Conservation (phyloP, 2,888 invertebrate species). For the Anodontia alba region DNA sequence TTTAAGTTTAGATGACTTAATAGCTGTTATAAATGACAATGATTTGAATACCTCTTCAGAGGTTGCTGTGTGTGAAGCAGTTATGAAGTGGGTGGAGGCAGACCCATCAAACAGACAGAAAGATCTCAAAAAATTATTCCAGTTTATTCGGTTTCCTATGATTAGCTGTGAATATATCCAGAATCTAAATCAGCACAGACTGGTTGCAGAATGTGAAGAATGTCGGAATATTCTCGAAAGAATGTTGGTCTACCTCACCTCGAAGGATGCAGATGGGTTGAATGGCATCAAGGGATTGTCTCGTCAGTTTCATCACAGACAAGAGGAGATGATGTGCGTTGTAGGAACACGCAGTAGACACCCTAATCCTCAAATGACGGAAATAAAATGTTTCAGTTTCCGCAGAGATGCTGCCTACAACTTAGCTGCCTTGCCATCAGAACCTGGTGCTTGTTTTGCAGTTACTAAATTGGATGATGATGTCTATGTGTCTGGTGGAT, state of each 20-base stretch:
- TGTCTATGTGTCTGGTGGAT: conserved; percentile 67
- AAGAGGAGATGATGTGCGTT: conserved; percentile 62
- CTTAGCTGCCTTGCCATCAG: conserved; percentile 58
- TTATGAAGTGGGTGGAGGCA: conserved; percentile 89
- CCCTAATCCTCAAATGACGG: conserved; percentile 64
- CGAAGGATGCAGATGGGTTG: neutral
- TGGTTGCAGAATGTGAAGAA: conserved; percentile 30
- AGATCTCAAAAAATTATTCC: conserved; percentile 45
- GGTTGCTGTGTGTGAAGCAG: conserved; percentile 90
- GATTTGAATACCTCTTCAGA: conserved; percentile 95
- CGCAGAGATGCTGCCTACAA: conserved; percentile 62
- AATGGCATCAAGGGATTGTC: neutral
- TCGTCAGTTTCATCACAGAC: conserved; percentile 41
- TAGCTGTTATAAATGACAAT: conserved; percentile 91
- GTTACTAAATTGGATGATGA: conserved; percentile 61
- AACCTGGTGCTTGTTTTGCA: conserved; percentile 70
- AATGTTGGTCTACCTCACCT: neutral
- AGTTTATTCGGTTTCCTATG: conserved; percentile 44
- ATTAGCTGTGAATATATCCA: conserved; percentile 50
- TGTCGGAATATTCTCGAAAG: conserved; percentile 25
- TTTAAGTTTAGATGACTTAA: conserved; percentile 90
- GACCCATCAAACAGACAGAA: conserved; percentile 85
- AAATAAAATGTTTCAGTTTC: conserved; percentile 67
- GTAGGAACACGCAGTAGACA: conserved; percentile 63
- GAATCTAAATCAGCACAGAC: conserved; percentile 21